A percentile compares a stretch with the other conserved stretches of the same genome.
Conservation (phyloP, 2,113 vertebrate genomes). For the Thalassarche chlororhynchos region DNA sequence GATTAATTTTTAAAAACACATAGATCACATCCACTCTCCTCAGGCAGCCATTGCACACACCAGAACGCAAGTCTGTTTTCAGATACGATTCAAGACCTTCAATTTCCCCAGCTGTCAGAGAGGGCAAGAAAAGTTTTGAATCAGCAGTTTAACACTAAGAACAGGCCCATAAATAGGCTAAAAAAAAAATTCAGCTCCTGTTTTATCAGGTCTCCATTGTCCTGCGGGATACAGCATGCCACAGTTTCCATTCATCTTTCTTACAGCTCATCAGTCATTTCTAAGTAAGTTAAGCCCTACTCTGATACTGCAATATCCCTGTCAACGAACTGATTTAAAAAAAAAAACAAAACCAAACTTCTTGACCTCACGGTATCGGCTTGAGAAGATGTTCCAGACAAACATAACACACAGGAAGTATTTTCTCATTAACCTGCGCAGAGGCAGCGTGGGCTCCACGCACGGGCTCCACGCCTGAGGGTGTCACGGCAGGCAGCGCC, state of each 20-base stretch:
- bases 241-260: background rate
- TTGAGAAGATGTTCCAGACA: background rate
- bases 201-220: background rate
- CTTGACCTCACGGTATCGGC: background rate
- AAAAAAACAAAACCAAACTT: no score
- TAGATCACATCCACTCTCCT: background rate
- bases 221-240: background rate
- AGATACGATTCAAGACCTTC: background rate
- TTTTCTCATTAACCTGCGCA: no score
- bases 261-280: background rate
- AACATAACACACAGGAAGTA: accelerated
- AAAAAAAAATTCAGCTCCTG: background rate
- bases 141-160: background rate
- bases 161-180: background rate
- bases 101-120: background rate
- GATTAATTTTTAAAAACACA: background rate
- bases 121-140: background rate
- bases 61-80: background rate
- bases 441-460: background rate
- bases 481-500: background rate
- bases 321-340: background rate
- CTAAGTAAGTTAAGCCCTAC: background rate
- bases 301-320: background rate
- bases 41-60: background rate
- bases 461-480: background rate